Evolutionary conservation across 2,797 vertebrate genomes (phyloP).

Genomic region (Pyrocephalus nanus): DNA sequence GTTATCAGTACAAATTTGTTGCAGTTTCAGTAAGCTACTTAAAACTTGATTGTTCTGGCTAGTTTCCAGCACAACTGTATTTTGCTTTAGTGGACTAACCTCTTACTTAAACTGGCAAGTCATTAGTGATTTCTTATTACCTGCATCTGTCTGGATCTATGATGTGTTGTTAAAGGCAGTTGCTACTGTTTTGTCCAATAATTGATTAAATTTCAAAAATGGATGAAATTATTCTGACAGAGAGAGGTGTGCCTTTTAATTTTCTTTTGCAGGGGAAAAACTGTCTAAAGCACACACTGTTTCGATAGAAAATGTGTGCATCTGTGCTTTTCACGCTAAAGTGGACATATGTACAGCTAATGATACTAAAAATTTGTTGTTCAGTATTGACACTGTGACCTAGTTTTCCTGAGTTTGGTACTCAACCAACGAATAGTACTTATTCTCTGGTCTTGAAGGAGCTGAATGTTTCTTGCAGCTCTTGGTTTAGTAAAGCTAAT

Average conservation of each 20-base stretch:
- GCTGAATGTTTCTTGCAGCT: background rate
- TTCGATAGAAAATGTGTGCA: background rate
- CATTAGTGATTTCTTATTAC: background rate
- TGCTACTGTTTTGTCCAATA: background rate
- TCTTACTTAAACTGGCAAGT: background rate
- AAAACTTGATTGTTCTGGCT: background rate
- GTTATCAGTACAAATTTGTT: background rate
- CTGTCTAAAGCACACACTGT: background rate
- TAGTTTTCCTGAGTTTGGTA: background rate
- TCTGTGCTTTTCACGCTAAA: background rate
- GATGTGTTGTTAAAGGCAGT: background rate
- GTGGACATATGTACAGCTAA: background rate
- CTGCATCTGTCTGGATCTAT: background rate
- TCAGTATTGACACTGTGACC: background rate
- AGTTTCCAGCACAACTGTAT: background rate
- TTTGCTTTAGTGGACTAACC: background rate
- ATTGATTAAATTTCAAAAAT: background rate
- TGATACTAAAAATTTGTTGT: background rate
- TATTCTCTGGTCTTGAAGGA: background rate
- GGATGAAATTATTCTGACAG: background rate
- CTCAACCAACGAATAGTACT: background rate
- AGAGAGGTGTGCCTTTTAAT: background rate
- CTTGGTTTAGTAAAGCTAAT: background rate
- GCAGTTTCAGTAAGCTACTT: background rate
- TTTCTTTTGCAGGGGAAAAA: background rate